Base-by-base conservation (phyloP, 1,140 invertebrate species). In the Diabrotica undecimpunctata region DNA sequence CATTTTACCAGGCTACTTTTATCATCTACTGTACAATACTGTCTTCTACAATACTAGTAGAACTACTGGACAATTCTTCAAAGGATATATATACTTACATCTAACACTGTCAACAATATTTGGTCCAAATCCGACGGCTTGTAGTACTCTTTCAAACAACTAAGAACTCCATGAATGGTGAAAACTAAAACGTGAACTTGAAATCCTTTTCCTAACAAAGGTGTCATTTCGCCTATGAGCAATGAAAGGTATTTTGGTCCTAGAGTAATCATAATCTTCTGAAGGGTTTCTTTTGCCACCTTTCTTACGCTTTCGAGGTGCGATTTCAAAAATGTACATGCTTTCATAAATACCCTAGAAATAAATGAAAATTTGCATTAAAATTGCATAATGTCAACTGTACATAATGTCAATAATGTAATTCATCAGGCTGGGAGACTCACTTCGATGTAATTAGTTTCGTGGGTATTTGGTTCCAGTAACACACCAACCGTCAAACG, bases 161-260 rank as follows among this genome's bases (percentile, higher is more conserved):
- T 84, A 10, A 99, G 77, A 4, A 98, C 83, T 0, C 88, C 84
- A 78, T 98, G 92, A 5, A 97, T 85, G 0, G 96, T 97, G 67
- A 88, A 96, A 5, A 90, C 90, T 11, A 98, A 81, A 0, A 98
- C 94, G 73, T 98, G 96, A 13, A 96, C 86, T 83, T 98, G 95
- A 75, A 92, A 98, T 8, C 97, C 97, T 77, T 89, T 87, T 0
- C 87, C 93, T 56, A 98, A 81, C 7, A 95, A 79, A 11, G 89
- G 81, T 52, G 88, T 88, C 74, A 98, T 84, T 79, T 97, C 94
- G 62, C 86, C 85, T 5, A 98, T 77, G 7, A 98, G 79, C 73
- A 88, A 81, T 14, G 85, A 83, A 64, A 99, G 84, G 78, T 95
- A 95, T 12, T 84, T 79, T 0, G 93, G 88, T 0, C 97, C 96